Evolutionary conservation across 2,888 invertebrate genomes (phyloP).

Genomic region (Amiota communis): DNA sequence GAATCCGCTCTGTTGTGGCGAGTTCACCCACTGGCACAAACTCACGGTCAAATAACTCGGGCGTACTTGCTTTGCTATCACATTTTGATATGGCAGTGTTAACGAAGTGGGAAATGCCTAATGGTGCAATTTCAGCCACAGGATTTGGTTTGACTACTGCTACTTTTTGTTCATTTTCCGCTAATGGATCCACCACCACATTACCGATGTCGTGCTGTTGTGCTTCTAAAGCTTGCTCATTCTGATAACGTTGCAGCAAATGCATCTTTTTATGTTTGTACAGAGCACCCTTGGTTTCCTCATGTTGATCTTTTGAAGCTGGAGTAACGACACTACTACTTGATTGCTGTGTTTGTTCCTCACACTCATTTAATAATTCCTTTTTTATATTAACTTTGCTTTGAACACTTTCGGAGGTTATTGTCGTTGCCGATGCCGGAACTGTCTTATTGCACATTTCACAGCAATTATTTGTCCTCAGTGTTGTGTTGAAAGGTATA

Average conservation of each 20-base stretch:
- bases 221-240: slow-evolving; percentile 58
- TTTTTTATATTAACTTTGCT: slow-evolving; percentile 27
- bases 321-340: slow-evolving; percentile 28
- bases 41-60: slow-evolving; percentile 57
- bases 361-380: slow-evolving; percentile 34
- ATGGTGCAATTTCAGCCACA: not conserved
- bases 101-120: slow-evolving; percentile 10
- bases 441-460: slow-evolving; percentile 73
- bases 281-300: slow-evolving; percentile 35
- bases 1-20: slow-evolving; percentile 48
- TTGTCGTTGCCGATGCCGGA: slow-evolving; percentile 72
- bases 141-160: slow-evolving; percentile 33
- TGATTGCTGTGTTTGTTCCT: slow-evolving; percentile 35
- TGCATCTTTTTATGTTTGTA: slow-evolving; percentile 67
- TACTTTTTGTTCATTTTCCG: slow-evolving; percentile 13
- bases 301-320: not conserved
- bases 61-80: slow-evolving; percentile 67
- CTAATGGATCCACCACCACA: not conserved
- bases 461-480: slow-evolving; percentile 72
- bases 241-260: slow-evolving; percentile 64
- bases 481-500: slow-evolving; percentile 75
- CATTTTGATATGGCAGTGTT: slow-evolving; percentile 50
- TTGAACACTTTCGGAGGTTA: slow-evolving; percentile 47
- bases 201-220: slow-evolving; percentile 38
- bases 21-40: slow-evolving; percentile 52